phyloP scores from a whole-genome alignment of 2,113 vertebrate species.

The Lates calcarifer region DNA sequence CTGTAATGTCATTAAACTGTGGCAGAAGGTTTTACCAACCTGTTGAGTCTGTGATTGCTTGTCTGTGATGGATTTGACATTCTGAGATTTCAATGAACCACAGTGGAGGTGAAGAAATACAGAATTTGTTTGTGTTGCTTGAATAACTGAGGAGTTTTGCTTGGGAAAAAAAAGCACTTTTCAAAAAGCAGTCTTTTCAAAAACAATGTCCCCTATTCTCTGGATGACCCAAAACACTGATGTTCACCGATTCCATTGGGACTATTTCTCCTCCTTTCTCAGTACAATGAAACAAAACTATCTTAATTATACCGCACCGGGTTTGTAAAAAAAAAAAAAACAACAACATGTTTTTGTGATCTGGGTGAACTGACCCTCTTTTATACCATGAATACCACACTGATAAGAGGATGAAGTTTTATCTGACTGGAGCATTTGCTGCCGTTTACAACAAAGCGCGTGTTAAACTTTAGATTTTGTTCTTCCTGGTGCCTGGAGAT shows the following conservation, averaged over 20 bases:
- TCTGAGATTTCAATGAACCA: background rate
- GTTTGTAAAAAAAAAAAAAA: too few species aligned
- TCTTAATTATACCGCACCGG: too few species aligned
- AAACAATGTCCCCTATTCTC: background rate
- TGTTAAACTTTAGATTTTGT: too few species aligned
- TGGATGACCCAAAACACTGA: background rate
- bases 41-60: background rate
- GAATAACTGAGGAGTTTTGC: background rate
- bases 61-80: background rate
- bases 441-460: too few species aligned
- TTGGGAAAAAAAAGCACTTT: background rate
- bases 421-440: background rate
- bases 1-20: conserved; percentile 9
- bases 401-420: background rate
- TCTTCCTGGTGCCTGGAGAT: too few species aligned
- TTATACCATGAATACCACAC: background rate
- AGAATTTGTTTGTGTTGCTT: background rate
- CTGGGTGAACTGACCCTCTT: background rate
- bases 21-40: background rate
- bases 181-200: background rate
- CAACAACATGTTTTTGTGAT: background rate
- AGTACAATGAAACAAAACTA: background rate
- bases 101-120: background rate
- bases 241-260: background rate
- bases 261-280: background rate